A percentile compares a stretch with the other conserved stretches of the same genome.
Conservation (phyloP, 2,797 vertebrate species). For the Syngnathus acus region DNA sequence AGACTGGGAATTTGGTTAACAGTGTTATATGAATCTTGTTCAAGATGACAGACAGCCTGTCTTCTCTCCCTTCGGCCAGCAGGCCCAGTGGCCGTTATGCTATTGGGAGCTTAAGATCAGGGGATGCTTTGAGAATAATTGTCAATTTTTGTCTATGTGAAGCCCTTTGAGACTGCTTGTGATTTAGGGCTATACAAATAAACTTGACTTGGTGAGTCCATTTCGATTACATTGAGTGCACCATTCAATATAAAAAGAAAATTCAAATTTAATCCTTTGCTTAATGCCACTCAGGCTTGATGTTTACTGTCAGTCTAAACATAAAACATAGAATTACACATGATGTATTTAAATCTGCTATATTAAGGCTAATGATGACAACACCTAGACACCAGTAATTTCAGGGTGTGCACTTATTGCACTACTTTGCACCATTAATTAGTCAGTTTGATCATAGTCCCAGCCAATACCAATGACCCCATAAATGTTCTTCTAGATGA, state of each 20-base stretch:
- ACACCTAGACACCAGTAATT: too few species aligned
- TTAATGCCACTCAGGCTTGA: not conserved
- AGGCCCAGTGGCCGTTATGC: constrained; percentile 29
- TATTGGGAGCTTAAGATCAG: not conserved
- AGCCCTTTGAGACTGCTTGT: too few species aligned
- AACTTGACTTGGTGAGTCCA: constrained; percentile 2
- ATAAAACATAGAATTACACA: too few species aligned
- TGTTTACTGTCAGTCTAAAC: not conserved
- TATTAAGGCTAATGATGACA: too few species aligned
- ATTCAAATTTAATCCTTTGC: not conserved
- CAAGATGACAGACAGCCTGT: constrained; percentile 39
- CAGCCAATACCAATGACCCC: too few species aligned
- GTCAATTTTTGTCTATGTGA: too few species aligned
- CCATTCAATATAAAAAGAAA: not conserved
- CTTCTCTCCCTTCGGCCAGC: constrained; percentile 35
- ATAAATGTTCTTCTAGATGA: too few species aligned
- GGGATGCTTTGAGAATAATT: too few species aligned
- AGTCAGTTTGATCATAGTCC: too few species aligned
- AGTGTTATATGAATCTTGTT: constrained; percentile 39
- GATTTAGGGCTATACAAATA: too few species aligned
- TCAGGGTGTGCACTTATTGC: too few species aligned
- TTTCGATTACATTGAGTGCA: not conserved
- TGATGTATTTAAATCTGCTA: not conserved
- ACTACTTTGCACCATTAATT: too few species aligned
- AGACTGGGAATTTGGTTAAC: constrained; percentile 38